These are phyloP conservation scores for Pachliopta kotzebuea DNA, from an alignment of 2,888 invertebrate genomes.

Conservation along the genomic window DNA sequence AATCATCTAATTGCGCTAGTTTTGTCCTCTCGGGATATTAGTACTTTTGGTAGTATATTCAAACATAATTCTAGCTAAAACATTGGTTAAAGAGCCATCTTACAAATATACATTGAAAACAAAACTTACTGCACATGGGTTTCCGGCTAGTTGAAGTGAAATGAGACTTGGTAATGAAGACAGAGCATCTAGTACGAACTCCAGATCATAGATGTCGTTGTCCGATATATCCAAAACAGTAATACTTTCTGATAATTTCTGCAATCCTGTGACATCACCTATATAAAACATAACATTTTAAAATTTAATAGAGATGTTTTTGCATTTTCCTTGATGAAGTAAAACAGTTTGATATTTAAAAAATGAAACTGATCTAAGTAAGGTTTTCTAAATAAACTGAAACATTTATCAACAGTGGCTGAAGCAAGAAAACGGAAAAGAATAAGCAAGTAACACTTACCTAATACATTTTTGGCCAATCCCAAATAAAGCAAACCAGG, in stretches of 20 bases:
- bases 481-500: conserved; percentile 70
- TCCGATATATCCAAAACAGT: conserved; percentile 76
- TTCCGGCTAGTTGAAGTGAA: conserved; percentile 76
- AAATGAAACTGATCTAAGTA: too few species aligned
- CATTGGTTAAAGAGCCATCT: conserved; percentile 47
- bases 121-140: conserved; percentile 73
- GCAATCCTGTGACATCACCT: conserved; percentile 48
- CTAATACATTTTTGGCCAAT: conserved; percentile 71
- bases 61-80: too few species aligned
- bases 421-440: too few species aligned
- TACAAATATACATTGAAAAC: conserved; percentile 27
- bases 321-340: too few species aligned
- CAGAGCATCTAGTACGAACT: conserved; percentile 59
- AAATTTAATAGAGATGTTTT: too few species aligned
- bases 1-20: too few species aligned
- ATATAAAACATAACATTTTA: not conserved
- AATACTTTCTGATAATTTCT: conserved; percentile 46
- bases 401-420: too few species aligned
- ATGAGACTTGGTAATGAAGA: conserved; percentile 54
- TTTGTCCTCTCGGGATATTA: too few species aligned
- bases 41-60: too few species aligned
- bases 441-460: conserved; percentile 24
- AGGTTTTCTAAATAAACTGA: too few species aligned
- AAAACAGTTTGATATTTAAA: too few species aligned
- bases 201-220: conserved; percentile 79